phyloP scores from a whole-genome alignment of 2,888 invertebrate genomes.

The Morinoia aosen region DNA sequence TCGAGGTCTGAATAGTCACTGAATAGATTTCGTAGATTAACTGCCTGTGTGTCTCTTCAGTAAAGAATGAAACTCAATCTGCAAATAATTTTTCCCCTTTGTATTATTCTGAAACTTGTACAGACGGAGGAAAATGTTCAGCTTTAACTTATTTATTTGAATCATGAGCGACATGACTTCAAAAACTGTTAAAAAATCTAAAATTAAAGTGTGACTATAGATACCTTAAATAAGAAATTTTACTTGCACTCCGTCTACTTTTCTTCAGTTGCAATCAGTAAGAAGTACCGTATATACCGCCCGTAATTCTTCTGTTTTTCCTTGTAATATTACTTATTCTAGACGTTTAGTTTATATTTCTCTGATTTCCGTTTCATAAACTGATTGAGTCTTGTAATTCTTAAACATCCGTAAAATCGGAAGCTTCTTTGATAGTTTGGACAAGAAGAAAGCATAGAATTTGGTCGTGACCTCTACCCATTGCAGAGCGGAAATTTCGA shows the following conservation, averaged over 20 bases:
- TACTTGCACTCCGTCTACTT: neutral
- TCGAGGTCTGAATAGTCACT: conserved; percentile 12
- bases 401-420: too few species aligned
- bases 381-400: neutral
- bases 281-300: neutral
- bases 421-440: too few species aligned
- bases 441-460: too few species aligned
- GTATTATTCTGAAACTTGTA: neutral
- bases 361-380: neutral
- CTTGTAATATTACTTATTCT: neutral
- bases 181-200: neutral
- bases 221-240: neutral
- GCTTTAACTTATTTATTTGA: neutral
- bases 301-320: neutral
- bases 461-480: too few species aligned
- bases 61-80: neutral
- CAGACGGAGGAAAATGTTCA: neutral
- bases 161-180: neutral
- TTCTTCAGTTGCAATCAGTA: neutral
- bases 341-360: neutral
- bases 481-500: too few species aligned
- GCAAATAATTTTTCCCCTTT: neutral
- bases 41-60: neutral
- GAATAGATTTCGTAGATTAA: neutral
- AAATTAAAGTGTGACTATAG: neutral